Evolutionary conservation across 2,113 vertebrate genomes (phyloP).

Genomic region (Chelonoidis abingdonii): DNA sequence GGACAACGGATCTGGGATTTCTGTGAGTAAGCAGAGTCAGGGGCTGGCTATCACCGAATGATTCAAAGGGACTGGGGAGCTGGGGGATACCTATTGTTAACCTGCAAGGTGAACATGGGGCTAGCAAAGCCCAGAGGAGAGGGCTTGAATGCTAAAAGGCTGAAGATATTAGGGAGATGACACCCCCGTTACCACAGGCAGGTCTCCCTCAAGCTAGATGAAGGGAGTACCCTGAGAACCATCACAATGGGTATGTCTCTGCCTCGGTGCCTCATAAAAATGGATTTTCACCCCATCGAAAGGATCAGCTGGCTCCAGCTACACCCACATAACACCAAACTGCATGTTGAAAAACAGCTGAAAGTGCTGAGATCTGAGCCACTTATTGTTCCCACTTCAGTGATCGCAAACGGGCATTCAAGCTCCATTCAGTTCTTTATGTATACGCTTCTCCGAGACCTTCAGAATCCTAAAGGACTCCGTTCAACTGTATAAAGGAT

Average conservation of each 20-base stretch:
- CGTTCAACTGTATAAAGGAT: neutral
- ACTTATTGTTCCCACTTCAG: neutral
- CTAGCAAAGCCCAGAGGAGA: neutral
- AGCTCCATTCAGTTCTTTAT: neutral
- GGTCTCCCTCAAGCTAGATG: neutral
- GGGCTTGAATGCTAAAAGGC: neutral
- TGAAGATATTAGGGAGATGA: neutral
- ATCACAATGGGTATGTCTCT: neutral
- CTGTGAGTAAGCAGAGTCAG: neutral
- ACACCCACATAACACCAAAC: neutral
- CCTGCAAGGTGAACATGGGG: neutral
- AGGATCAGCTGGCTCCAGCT: neutral
- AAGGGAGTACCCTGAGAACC: neutral
- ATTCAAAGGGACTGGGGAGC: neutral
- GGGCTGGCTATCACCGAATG: neutral
- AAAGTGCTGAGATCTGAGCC: neutral
- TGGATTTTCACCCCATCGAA: neutral
- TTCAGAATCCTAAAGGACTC: neutral
- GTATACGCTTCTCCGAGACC: neutral
- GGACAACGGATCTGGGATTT: neutral
- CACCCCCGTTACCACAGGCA: neutral
- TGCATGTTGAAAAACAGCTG: neutral
- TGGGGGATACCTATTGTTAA: neutral
- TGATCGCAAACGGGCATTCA: neutral
- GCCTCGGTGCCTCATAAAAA: neutral